A percentile compares a stretch with the other conserved stretches of the same genome.
phyloP scores from a whole-genome alignment of 2,113 vertebrate genomes.

The Heteronetta atricapilla region DNA sequence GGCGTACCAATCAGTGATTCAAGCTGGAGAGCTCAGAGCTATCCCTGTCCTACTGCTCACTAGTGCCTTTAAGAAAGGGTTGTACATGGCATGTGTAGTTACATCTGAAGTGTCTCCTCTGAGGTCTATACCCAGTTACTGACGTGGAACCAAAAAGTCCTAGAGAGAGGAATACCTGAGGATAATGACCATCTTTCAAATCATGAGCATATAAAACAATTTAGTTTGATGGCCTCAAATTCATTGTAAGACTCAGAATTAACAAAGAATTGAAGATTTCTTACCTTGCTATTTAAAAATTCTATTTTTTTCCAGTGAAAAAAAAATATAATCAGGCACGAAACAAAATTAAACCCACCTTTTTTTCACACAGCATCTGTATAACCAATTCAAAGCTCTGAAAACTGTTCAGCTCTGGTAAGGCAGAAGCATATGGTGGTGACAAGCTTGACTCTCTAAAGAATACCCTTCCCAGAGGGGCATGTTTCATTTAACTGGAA shows the following conservation, averaged over 20 bases:
- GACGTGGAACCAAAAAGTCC: background rate
- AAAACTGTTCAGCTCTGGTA: background rate
- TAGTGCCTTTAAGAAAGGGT: background rate
- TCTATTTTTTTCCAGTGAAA: background rate
- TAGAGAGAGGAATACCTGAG: background rate
- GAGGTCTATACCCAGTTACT: background rate
- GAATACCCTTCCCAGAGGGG: background rate
- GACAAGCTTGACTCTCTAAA: constrained; percentile 2
- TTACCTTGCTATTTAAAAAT: background rate
- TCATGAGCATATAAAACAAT: background rate
- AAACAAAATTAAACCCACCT: background rate
- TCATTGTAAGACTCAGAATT: background rate
- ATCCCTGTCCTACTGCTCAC: background rate
- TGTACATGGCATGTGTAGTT: background rate
- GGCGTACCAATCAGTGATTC: background rate
- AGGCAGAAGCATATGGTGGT: background rate
- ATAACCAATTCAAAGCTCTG: background rate
- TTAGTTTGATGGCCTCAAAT: background rate
- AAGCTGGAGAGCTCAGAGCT: background rate
- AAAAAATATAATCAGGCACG: background rate
- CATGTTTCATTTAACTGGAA: background rate
- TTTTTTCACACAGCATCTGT: background rate
- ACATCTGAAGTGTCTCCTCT: background rate
- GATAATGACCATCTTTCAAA: background rate
- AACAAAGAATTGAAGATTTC: background rate